phyloP scores from a whole-genome alignment of 2,888 invertebrate species.

The Drosophila pegasa region DNA sequence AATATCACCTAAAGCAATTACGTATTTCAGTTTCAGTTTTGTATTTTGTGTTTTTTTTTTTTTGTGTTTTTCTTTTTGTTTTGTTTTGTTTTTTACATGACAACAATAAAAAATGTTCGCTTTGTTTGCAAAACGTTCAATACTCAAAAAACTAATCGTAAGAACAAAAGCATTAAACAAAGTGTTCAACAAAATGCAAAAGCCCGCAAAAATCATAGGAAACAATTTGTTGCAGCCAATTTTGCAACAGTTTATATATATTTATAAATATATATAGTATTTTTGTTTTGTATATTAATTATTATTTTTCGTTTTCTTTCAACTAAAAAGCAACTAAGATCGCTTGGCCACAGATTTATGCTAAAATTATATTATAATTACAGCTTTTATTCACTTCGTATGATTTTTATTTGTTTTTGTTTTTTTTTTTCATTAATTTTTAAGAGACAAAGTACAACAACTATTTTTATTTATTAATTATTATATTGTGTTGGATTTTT shows the following conservation, averaged over 20 bases:
- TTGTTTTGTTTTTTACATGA: constrained; percentile 56
- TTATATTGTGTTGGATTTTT: constrained; percentile 21
- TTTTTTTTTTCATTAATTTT: constrained; percentile 55
- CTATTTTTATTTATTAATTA: constrained; percentile 50
- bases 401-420: constrained; percentile 52
- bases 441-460: constrained; percentile 81
- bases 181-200: constrained; percentile 72
- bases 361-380: constrained; percentile 75
- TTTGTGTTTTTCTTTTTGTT: constrained; percentile 24
- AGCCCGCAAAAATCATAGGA: constrained; percentile 79
- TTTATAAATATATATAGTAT: constrained; percentile 34
- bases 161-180: constrained; percentile 65
- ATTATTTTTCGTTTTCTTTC: constrained; percentile 42
- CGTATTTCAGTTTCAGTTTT: constrained; percentile 83
- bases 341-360: constrained; percentile 64
- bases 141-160: constrained; percentile 60
- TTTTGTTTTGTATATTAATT: constrained; percentile 14
- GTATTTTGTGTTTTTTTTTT: constrained; percentile 49
- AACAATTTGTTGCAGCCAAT: constrained; percentile 70
- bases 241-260: constrained; percentile 38
- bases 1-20: constrained; percentile 84
- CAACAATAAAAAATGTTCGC: constrained; percentile 64
- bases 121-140: constrained; percentile 65
- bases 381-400: constrained; percentile 55
- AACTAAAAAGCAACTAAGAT: constrained; percentile 76